Percentiles rank a stretch among this genome's conserved stretches.
Evolutionary conservation across 2,797 vertebrate species (phyloP).

Genomic region (Alexandromys oeconomus): DNA sequence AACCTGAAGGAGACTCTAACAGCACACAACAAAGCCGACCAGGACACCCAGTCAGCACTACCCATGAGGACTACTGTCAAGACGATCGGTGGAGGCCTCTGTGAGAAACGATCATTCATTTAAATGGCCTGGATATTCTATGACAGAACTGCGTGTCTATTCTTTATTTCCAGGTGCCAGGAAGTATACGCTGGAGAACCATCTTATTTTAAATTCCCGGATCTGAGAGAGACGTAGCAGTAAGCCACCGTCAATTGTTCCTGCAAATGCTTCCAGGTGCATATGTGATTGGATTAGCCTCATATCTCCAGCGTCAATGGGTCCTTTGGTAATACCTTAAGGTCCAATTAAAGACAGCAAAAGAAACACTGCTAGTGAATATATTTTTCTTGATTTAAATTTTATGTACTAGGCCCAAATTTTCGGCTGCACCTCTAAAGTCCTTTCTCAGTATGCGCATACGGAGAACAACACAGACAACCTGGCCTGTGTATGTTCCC

Average conservation of each 20-base stretch:
- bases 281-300: neutral
- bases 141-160: neutral
- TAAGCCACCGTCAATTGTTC: neutral
- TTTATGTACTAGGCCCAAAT: neutral
- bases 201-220: neutral
- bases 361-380: constrained; percentile 8
- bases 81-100: neutral
- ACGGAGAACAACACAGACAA: constrained; percentile 6
- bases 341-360: neutral
- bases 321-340: constrained; percentile 31
- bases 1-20: neutral
- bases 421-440: constrained; percentile 9
- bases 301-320: neutral
- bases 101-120: neutral
- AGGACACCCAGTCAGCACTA: neutral
- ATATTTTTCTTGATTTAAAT: constrained; percentile 26
- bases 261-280: neutral
- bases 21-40: neutral
- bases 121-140: neutral
- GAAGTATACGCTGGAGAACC: neutral
- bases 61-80: neutral
- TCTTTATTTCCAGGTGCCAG: constrained; percentile 24
- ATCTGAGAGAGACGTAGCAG: neutral
- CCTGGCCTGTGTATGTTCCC: neutral
- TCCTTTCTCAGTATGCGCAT: neutral